Base-by-base conservation (phyloP, 92 coral and sea anemone species). In the Isaurus tuberculatus region DNA sequence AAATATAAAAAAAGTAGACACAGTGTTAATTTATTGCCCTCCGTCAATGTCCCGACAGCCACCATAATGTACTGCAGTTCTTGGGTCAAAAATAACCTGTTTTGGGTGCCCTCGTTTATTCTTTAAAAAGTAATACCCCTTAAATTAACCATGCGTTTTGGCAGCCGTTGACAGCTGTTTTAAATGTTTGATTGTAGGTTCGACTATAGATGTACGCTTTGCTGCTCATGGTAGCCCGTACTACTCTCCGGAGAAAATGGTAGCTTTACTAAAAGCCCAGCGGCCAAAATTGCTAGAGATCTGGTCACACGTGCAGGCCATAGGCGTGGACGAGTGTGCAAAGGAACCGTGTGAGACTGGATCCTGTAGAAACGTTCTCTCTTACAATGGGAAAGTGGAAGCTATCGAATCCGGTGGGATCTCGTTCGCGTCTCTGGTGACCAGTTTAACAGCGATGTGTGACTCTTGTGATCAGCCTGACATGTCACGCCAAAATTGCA, bases 141-240 rank as follows among this genome's bases (percentile, higher is more conserved):
- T 40, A 40, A 40, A 40, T 40, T 13, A 7, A 6, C 46, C 46
- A 40, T 40, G 11, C 7, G 11, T 40, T 1, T 2, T 40, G 7
- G 46, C 7, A 40, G 10, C 11, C 46, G 46, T 40, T 9, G 8
- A 36, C 15, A 69, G 44, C 13, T 22, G 0, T 0, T 36, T 0
- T n/a, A 30, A n/a, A 13, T 53, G 49, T 30, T 32, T 58, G 14
- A 32, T 53, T 53, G 20, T 23, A 44, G 65, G 65, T 0, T n/a
- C 31, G 32, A 89, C 87, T 34, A 75, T 92, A 22, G 98, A 95
- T 84, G 91, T 95, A 17, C 89, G 98, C 19, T 91, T 96, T 19
- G 98, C 97, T 5, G 99, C 98, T 15, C 99, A 96, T 75, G 99
- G 99, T 0, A 96, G 99, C 63, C 99, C 99, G 1, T 96, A 96